phyloP scores from a whole-genome alignment of 2,797 vertebrate species.

The Takifugu rubripes region DNA sequence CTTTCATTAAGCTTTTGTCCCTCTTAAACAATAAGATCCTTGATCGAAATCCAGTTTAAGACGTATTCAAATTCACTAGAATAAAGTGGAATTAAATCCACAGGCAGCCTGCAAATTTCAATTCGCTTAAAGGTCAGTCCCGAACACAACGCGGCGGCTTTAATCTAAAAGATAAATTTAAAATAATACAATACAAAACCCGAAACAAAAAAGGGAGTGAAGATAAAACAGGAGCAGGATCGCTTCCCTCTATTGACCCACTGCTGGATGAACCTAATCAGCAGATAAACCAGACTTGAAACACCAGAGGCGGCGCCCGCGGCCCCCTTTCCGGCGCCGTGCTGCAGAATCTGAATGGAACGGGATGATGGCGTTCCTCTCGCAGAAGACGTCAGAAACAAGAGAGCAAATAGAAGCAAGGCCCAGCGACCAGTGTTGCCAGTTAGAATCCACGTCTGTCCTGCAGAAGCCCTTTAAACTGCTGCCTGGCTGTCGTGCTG shows the following conservation, averaged over 20 bases:
- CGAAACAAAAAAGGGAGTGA: neutral
- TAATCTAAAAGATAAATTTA: constrained; percentile 37
- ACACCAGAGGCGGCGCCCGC: constrained; percentile 60
- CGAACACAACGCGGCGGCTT: constrained; percentile 5
- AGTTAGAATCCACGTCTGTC: constrained; percentile 16
- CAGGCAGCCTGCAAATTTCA: neutral
- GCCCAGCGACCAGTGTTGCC: constrained; percentile 17
- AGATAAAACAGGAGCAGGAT: constrained; percentile 21
- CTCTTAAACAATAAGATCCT: constrained; percentile 51
- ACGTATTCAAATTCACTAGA: constrained; percentile 20
- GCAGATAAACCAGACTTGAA: constrained; percentile 74
- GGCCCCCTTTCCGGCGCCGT: constrained; percentile 59
- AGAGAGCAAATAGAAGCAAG: constrained; percentile 35
- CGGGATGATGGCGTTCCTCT: constrained; percentile 54
- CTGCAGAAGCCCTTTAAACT: constrained; percentile 24
- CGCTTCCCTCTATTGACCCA: constrained; percentile 48
- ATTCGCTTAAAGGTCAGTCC: no score
- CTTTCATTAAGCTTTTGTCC: constrained; percentile 61
- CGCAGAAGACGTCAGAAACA: constrained; percentile 44
- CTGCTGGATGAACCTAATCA: constrained; percentile 75
- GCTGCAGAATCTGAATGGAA: constrained; percentile 56
- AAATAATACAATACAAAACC: constrained; percentile 9
- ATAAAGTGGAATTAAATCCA: constrained; percentile 30
- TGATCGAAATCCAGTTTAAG: constrained; percentile 36
- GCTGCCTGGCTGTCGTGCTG: constrained; percentile 1